phyloP scores from a whole-genome alignment of 2,797 vertebrate genomes.

The Premnoplex brunnescens region DNA sequence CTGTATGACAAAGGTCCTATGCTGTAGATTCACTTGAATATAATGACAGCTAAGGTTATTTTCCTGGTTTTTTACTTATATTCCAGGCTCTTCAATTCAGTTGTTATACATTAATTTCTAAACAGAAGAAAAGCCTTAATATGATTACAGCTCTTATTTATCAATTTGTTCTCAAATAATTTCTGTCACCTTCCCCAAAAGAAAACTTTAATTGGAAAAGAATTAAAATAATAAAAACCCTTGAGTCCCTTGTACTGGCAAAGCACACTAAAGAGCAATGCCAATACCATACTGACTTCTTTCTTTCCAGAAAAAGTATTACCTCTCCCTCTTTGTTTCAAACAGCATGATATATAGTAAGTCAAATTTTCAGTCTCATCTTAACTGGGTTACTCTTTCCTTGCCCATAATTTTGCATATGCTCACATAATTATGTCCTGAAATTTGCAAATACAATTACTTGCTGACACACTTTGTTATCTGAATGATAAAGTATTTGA shows the following conservation, averaged over 20 bases:
- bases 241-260: background rate
- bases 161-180: background rate
- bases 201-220: slow-evolving; percentile 5
- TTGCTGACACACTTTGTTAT: slow-evolving; percentile 63
- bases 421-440: slow-evolving; percentile 36
- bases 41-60: background rate
- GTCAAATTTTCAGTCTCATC: slow-evolving; percentile 4
- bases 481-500: slow-evolving; percentile 58
- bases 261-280: background rate
- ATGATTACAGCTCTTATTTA: background rate
- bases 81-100: background rate
- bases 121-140: background rate
- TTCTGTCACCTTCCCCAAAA: background rate
- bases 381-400: slow-evolving; percentile 37
- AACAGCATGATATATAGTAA: background rate
- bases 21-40: background rate
- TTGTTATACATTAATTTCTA: background rate
- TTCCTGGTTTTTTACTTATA: slow-evolving; percentile 1
- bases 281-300: background rate
- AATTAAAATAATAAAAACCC: background rate
- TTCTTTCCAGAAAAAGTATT: background rate
- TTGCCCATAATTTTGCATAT: slow-evolving; percentile 49
- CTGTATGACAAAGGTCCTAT: background rate
- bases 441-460: slow-evolving; percentile 66
- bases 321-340: background rate